A percentile compares a stretch with the other conserved stretches of the same genome.
Conservation (phyloP, 2,113 vertebrate genomes). For the Mola mola region DNA sequence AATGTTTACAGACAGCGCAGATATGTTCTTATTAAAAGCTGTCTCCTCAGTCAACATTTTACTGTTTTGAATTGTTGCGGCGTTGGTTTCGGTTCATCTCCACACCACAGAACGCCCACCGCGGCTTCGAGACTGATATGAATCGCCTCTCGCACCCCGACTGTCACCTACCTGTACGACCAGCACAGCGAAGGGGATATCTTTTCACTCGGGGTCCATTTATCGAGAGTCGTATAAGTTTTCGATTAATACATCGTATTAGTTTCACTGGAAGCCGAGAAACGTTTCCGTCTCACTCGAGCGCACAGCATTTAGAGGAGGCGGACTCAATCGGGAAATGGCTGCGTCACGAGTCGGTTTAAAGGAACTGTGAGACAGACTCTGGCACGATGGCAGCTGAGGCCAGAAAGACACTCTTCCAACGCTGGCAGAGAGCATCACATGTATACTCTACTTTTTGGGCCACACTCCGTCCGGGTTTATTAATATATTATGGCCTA, state of each 20-base stretch:
- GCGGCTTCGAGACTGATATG: conserved; percentile 9
- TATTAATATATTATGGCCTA: too few species aligned
- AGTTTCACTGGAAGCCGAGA: neutral
- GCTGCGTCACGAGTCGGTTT: conserved; percentile 36
- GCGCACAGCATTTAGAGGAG: conserved; percentile 7
- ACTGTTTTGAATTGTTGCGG: conserved; percentile 3
- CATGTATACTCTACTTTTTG: too few species aligned
- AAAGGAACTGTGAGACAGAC: conserved; percentile 28
- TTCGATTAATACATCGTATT: neutral
- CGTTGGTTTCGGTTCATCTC: conserved; percentile 58
- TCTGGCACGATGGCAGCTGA: conserved; percentile 8
- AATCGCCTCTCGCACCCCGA: conserved; percentile 37
- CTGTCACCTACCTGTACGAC: conserved; percentile 56
- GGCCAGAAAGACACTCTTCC: too few species aligned
- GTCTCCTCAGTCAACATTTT: too few species aligned
- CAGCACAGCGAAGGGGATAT: too few species aligned
- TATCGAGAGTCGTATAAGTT: too few species aligned
- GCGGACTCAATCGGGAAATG: conserved; percentile 58
- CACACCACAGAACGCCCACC: conserved; percentile 42
- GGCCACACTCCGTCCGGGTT: too few species aligned
- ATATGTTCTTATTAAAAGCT: too few species aligned
- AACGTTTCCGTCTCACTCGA: accelerated
- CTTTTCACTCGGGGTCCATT: neutral
- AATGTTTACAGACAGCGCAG: too few species aligned
- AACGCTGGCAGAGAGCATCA: too few species aligned